These are phyloP conservation scores for Heliconius hortense DNA, from an alignment of 2,888 invertebrate genomes.

Conservation along the genomic window DNA sequence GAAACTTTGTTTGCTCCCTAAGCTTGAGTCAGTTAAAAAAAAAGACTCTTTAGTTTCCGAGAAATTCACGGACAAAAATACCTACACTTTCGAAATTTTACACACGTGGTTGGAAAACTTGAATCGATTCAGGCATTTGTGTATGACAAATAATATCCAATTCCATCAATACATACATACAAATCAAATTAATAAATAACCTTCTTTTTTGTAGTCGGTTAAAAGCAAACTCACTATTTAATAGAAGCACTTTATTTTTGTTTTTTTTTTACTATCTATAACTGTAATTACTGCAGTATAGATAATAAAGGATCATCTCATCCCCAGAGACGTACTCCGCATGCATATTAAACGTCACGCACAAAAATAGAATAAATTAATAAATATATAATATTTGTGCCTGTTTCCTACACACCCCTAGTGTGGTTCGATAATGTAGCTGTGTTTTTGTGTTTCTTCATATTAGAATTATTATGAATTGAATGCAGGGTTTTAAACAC, in stretches of 20 bases:
- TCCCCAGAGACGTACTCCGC: slow-evolving; percentile 48
- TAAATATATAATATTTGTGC: slow-evolving; percentile 65
- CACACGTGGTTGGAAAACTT: too few relatives aligned
- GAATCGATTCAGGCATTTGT: too few relatives aligned
- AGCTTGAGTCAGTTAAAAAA: too few relatives aligned
- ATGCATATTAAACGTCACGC: slow-evolving; percentile 73
- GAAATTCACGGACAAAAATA: too few relatives aligned
- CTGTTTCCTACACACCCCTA: slow-evolving; percentile 55
- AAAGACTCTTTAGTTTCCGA: too few relatives aligned
- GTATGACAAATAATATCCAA: too few relatives aligned
- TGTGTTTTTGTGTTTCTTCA: slow-evolving; percentile 1
- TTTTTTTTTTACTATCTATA: slow-evolving; percentile 19
- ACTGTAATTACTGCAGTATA: slow-evolving; percentile 22
- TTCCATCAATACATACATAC: too few relatives aligned
- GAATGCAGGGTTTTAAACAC: background rate
- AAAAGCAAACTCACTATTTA: background rate
- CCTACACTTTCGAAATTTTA: too few relatives aligned
- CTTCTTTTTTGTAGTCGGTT: background rate
- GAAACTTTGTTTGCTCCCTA: too few relatives aligned
- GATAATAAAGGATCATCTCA: slow-evolving; percentile 48
- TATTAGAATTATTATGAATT: background rate
- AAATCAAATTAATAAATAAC: background rate
- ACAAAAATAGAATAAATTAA: slow-evolving; percentile 75
- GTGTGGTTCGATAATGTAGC: slow-evolving; percentile 19
- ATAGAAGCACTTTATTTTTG: background rate